Base-by-base conservation (phyloP, 1,140 invertebrate species). In the Argopecten irradians region DNA sequence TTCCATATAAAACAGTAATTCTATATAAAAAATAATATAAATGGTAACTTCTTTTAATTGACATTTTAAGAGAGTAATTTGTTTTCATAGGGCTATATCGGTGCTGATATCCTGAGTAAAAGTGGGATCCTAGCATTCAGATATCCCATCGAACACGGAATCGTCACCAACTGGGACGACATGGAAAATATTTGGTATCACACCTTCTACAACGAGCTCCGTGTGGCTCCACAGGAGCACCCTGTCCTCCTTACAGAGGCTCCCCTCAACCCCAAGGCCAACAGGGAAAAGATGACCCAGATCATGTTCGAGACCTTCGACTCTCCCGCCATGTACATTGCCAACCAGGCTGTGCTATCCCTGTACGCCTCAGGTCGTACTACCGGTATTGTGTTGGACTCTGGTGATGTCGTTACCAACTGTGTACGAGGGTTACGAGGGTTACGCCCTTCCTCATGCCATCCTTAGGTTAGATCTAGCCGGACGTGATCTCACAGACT, bases 91-190 rank as follows among this genome's bases (percentile, higher is more conserved):
- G n/a, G 97, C 39, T 99, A 99, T 95, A 98, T 99, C 87, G 98
- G 98, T 92, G 98, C 99, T 95, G 98, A 99, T 96, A 98, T 98
- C 93, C 98, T 99, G 96, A 97, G 97, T 95, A 99, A 99, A 96
- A 97, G 98, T 97, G 98, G 96, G 93, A 94, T 94, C 88, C 93
- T 94, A 33, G 92, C 93, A 88, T 96, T 99, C 95, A 99, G 98
- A 96, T 99, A 99, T 96, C 96, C 96, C 32, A 96, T 96, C 89
- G 83, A 87, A 82, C 89, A 98, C 43, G 71, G 94, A 92, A 98
- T 98, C 94, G 98, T 99, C 89, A 98, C 98, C 92, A 98, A 99
- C 96, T 99, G 98, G 98, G 98, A 99, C 93, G 98, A 96, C 89
- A 99, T 99, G 98, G 98, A 98, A 95, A 98, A 98, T 95, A 98